Conservation (phyloP, 2,797 vertebrate genomes). For the Gallinago solitaria region DNA sequence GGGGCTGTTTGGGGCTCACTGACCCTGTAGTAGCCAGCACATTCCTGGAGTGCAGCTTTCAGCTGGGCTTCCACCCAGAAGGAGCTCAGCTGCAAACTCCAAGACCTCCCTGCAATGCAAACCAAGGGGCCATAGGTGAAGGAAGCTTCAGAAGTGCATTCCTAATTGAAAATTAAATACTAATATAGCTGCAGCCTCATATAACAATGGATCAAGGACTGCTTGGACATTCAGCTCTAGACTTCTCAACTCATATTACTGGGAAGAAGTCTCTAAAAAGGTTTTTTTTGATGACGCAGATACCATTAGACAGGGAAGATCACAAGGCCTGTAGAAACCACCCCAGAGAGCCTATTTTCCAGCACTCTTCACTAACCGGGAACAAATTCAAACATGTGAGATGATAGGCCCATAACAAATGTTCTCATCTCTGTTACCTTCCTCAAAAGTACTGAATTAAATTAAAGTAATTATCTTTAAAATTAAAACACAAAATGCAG, state of each 20-base stretch:
- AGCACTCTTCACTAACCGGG: neutral
- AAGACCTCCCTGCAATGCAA: neutral
- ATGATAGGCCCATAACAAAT: slow-evolving; percentile 25
- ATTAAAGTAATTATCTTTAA: slow-evolving; percentile 53
- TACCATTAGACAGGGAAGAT: neutral
- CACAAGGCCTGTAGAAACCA: neutral
- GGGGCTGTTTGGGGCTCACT: rapidly evolving
- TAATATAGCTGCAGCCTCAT: neutral
- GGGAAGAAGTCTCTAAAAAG: neutral
- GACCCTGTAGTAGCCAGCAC: rapidly evolving
- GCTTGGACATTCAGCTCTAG: neutral
- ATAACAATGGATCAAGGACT: neutral
- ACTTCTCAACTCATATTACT: rapidly evolving
- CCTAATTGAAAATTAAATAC: neutral
- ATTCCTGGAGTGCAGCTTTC: neutral
- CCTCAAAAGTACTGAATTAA: slow-evolving; percentile 28
- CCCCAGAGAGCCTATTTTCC: neutral
- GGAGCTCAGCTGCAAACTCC: neutral
- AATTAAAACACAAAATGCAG: slow-evolving; percentile 51
- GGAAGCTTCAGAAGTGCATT: neutral
- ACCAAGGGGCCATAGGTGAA: neutral
- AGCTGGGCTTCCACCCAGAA: neutral
- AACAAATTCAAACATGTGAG: neutral
- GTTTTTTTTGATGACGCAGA: neutral
- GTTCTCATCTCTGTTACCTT: slow-evolving; percentile 37